These are phyloP conservation scores for Cephalopachus bancanus DNA, from an alignment of 2,797 vertebrate genomes.

Conservation along the genomic window DNA sequence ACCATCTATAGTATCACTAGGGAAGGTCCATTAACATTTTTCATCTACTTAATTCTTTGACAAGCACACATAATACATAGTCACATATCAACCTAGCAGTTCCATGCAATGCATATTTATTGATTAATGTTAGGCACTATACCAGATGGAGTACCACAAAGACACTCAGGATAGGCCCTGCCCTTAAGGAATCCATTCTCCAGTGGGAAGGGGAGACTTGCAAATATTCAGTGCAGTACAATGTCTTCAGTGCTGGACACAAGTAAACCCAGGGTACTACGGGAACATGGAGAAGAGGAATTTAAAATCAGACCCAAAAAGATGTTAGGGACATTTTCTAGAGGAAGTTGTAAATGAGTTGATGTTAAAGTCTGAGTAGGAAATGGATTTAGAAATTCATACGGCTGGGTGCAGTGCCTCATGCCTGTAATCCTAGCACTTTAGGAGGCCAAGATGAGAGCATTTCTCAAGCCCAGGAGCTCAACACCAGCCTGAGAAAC, in stretches of 20 bases:
- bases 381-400: neutral
- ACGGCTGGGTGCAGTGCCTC: too few relatives aligned
- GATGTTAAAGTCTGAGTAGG: neutral
- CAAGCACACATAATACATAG: neutral
- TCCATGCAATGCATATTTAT: neutral
- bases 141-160: neutral
- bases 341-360: neutral
- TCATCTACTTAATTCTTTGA: neutral
- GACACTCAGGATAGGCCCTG: too few relatives aligned
- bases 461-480: too few relatives aligned
- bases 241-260: too few relatives aligned
- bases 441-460: too few relatives aligned
- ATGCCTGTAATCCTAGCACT: too few relatives aligned
- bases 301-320: neutral
- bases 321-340: neutral
- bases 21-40: neutral
- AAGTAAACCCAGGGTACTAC: too few relatives aligned
- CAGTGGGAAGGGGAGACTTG: neutral
- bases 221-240: fast-evolving
- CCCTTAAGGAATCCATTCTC: neutral
- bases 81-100: neutral
- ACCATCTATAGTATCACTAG: neutral
- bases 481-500: too few relatives aligned
- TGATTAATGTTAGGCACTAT: neutral
- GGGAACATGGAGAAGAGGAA: neutral